Evolutionary conservation across 2,113 vertebrate species (phyloP).

Genomic region (Rhinoderma darwinii): DNA sequence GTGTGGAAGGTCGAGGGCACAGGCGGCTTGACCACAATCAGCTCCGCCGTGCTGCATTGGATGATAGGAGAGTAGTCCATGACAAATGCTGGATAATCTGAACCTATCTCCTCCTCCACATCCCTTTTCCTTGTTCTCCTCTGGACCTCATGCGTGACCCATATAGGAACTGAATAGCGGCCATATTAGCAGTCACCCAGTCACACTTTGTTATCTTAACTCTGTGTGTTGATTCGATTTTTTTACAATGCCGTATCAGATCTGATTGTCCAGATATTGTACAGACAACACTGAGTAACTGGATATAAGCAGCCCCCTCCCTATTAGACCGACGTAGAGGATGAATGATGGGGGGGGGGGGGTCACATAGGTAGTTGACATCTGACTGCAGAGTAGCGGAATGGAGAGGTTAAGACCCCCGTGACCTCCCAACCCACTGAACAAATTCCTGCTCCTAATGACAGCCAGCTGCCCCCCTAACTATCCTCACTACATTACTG

Average conservation of each 20-base stretch:
- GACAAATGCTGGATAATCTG: too few species aligned
- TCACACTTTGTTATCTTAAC: not conserved
- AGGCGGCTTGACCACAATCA: not conserved
- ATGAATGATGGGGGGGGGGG: not conserved
- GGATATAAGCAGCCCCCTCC: not conserved
- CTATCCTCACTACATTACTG: conserved; percentile 15
- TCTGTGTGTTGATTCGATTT: not conserved
- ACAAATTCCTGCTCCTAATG: conserved; percentile 32
- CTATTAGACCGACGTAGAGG: not conserved
- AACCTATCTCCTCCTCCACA: too few species aligned
- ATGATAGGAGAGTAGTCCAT: too few species aligned
- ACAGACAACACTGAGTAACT: not conserved
- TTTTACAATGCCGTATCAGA: not conserved
- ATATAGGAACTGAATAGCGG: not conserved
- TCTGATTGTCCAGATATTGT: not conserved
- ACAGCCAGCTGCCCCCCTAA: conserved; percentile 48
- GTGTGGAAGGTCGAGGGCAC: not conserved
- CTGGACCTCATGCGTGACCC: not conserved
- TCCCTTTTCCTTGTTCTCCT: too few species aligned
- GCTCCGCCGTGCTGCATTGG: too few species aligned
- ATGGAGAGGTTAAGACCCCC: conserved; percentile 18
- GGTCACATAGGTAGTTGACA: not conserved
- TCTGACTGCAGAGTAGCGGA: conserved; percentile 27
- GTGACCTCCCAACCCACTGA: conserved; percentile 26
- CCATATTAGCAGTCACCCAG: not conserved